Evolutionary conservation across 2,888 invertebrate genomes (phyloP).

Genomic region (Platerodrilus igneus): DNA sequence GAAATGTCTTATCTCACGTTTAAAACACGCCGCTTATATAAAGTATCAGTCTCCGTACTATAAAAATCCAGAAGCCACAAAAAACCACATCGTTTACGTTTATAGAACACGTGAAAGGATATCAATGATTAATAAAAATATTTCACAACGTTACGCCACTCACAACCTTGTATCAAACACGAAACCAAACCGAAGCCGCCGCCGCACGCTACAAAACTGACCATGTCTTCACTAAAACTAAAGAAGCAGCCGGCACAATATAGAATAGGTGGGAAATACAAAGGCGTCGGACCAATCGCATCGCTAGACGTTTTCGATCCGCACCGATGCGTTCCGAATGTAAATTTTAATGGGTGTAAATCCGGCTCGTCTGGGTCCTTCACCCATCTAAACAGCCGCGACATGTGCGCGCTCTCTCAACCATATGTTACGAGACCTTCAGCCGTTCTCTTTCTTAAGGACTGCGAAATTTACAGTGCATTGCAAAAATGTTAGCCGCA

Average conservation of each 20-base stretch:
- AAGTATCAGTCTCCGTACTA: neutral
- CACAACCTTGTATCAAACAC: no score
- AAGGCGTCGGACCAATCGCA: constrained; percentile 16
- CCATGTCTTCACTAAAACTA: constrained; percentile 36
- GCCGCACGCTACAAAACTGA: constrained; percentile 42
- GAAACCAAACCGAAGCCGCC: no score
- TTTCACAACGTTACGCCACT: no score
- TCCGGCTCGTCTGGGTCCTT: constrained; percentile 50
- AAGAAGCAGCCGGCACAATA: constrained; percentile 35
- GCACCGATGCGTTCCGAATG: constrained; percentile 23
- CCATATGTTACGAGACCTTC: constrained; percentile 24
- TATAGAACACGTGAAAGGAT: no score
- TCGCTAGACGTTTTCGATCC: constrained; percentile 25
- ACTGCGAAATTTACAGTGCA: constrained; percentile 33
- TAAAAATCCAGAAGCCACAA: no score
- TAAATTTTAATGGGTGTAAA: constrained; percentile 40
- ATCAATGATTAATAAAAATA: no score
- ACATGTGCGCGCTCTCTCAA: constrained; percentile 32
- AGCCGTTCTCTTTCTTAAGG: constrained; percentile 23
- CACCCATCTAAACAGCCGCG: constrained; percentile 50
- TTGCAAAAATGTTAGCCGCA: constrained; percentile 34
- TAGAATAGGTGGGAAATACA: constrained; percentile 26
- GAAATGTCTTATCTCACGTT: constrained; percentile 20
- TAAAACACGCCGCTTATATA: constrained; percentile 1
- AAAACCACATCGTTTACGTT: no score